Evolutionary conservation across 2,113 vertebrate genomes (phyloP), one percentile per base, ranked within the genome.

Genomic region (Sapayoa aenigma): DNA sequence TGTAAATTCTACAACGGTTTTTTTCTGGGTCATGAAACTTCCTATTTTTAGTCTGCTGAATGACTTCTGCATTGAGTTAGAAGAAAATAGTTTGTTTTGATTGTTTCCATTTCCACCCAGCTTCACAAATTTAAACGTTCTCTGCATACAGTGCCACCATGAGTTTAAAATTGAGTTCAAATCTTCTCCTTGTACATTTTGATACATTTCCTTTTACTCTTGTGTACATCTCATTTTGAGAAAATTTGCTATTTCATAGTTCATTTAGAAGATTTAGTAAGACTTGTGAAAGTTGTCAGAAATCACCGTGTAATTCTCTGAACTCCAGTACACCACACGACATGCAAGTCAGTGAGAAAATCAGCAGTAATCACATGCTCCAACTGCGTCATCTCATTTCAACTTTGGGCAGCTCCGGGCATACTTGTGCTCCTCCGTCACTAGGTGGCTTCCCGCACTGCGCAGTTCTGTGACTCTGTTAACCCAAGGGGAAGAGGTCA

Each of bases 361-460:
- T 77, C 86, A 96, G 83, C 5, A 4, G 17, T 9, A 33, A 86
- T 93, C 90, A 95, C 92, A 94, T 81, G 92, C 73, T 96, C 68
- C 33, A 81, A 25, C 83, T 97, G 96, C 93, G 80, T 96, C 95
- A 95, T 50, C 79, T 58, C 31, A 14, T 84, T 83, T 86, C 88
- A 94, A 83, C 67, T 66, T 74, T 90, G 88, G 92, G 76, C 90
- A 84, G 83, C 86, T 93, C 55, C 65, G 49, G 65, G 72, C 94
- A 95, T 93, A 22, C 81, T 94, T 96, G 88, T 94, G 56, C 86
- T 95, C 7, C 76, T 77, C 81, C 1, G 24, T 95, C 96, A 94
- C 90, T 89, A 92, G 92, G 94, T 95, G 95, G 88, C 94, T 97
- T 94, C 96, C 92, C 96, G 30, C 92, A 89, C 93, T 89, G 63